phyloP scores from a whole-genome alignment of 1,140 invertebrate genomes.

The Zaprionus davidi region DNA sequence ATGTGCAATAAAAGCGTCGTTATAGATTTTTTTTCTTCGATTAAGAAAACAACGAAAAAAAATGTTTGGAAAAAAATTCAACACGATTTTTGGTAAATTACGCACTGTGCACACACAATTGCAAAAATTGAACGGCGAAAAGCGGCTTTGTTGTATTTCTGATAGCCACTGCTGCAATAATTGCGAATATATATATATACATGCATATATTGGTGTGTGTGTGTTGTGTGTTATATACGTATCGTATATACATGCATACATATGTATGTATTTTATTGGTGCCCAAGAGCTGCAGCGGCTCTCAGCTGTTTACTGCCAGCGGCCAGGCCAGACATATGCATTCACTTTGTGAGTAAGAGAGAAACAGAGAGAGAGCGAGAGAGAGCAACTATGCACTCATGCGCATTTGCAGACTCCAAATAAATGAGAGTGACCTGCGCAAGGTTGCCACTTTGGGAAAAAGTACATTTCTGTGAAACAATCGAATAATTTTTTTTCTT shows the following conservation, averaged over 20 bases:
- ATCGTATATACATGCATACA: conserved; percentile 6
- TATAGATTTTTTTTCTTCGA: conserved; percentile 2
- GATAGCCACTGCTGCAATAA: conserved; percentile 44
- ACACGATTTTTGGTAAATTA: conserved; percentile 24
- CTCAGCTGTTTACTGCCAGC: conserved; percentile 64
- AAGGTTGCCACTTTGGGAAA: conserved; percentile 47
- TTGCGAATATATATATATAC: conserved; percentile 23
- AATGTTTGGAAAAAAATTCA: conserved; percentile 23
- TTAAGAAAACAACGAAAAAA: conserved; percentile 5
- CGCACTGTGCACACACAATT: conserved; percentile 18
- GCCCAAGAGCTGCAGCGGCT: conserved; percentile 47
- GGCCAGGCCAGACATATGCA: conserved; percentile 37
- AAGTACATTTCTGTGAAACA: conserved; percentile 22
- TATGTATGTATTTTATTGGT: conserved; percentile 33
- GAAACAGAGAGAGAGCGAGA: conserved; percentile 5
- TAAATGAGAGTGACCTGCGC: conserved; percentile 49
- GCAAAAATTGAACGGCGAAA: conserved; percentile 24
- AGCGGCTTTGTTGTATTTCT: conserved; percentile 41
- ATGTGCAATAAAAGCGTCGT: conserved; percentile 53
- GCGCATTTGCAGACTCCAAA: conserved; percentile 31
- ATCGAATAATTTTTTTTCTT: conserved; percentile 3
- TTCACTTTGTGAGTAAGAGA: conserved; percentile 4
- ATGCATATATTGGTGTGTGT: not conserved
- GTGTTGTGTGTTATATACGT: conserved; percentile 11
- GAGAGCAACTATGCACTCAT: conserved; percentile 47